Base-by-base conservation (phyloP, 2,797 vertebrate species). In the Premnoplex brunnescens region DNA sequence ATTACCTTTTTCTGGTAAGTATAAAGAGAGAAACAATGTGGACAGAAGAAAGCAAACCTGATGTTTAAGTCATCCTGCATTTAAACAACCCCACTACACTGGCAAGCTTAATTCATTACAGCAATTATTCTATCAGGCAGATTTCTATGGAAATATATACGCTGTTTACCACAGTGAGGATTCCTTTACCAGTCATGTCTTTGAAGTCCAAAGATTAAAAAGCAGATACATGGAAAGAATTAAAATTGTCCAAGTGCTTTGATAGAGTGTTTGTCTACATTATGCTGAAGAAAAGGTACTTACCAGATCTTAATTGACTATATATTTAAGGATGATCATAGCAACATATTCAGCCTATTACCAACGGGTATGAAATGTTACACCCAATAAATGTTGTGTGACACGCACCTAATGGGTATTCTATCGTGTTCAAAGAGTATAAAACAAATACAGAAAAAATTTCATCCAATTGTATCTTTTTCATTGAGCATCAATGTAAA, bases 321-420 rank as follows among this genome's bases (percentile, higher is more conserved):
- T 94, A 91, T 96, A 95, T 95, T 97, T 97, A 96, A 94, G 91
- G 72, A 95, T 79, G 89, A 97, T 96, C 95, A 93, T 77, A 94
- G 93, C 83, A 93, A 90, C 94, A 94, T 85, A 95, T 95, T 96
- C 95, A 93, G 91, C 88, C 55, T 95, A 94, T 97, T 96, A 97
- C 93, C 88, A 79, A 94, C 10, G 87, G 91, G 84, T 96, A 95
- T 91, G 91, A 96, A 97, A 95, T 95, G 86, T 91, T 96, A 93
- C 95, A 95, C 92, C 96, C 97, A 97, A 97, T 97, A 97, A 98
- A 97, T 66, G 95, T 88, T 78, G 89, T 96, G 96, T 96, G 92
- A 96, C 97, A 87, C 22, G 49, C 82, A 97, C 95, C 96, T 97
- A 96, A 96, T 96, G 94, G 91, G 93, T 87, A 97, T 62, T 91